Evolutionary conservation across 2,888 invertebrate genomes (phyloP).

Genomic region (Chrysolina americana): DNA sequence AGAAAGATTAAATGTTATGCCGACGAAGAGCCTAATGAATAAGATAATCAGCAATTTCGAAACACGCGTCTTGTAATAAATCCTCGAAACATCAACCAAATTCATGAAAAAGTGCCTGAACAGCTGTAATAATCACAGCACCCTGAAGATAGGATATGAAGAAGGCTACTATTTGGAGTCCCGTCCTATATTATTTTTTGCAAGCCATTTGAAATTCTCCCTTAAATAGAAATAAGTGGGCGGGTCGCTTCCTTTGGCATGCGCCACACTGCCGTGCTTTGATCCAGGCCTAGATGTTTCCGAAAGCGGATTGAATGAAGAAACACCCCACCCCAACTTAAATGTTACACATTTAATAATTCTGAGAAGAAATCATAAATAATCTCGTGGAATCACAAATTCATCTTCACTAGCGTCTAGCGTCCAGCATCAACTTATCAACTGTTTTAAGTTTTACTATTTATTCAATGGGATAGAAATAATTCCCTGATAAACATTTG

Average conservation of each 20-base stretch:
- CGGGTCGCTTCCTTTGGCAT: conserved; percentile 31
- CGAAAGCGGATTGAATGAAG: neutral
- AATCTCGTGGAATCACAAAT: no score
- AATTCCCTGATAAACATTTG: no score
- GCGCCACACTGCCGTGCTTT: conserved; percentile 24
- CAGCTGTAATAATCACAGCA: conserved; percentile 14
- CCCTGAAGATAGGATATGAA: conserved; percentile 4
- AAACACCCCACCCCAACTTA: no score
- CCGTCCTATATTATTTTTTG: conserved; percentile 32
- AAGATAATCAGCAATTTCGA: neutral
- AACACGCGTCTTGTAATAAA: neutral
- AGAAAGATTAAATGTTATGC: neutral
- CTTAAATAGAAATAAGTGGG: conserved; percentile 9
- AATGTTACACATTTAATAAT: no score
- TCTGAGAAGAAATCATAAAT: no score
- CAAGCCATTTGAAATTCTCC: conserved; percentile 15
- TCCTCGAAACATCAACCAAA: neutral
- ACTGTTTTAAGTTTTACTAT: no score
- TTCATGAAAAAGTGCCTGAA: conserved; percentile 13
- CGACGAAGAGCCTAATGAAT: neutral
- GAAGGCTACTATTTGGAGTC: neutral
- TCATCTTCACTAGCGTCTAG: no score
- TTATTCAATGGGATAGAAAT: no score
- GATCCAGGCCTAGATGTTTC: conserved; percentile 29
- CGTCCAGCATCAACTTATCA: no score